phyloP scores from a whole-genome alignment of 2,113 vertebrate species.

The Tauraco erythrolophus region DNA sequence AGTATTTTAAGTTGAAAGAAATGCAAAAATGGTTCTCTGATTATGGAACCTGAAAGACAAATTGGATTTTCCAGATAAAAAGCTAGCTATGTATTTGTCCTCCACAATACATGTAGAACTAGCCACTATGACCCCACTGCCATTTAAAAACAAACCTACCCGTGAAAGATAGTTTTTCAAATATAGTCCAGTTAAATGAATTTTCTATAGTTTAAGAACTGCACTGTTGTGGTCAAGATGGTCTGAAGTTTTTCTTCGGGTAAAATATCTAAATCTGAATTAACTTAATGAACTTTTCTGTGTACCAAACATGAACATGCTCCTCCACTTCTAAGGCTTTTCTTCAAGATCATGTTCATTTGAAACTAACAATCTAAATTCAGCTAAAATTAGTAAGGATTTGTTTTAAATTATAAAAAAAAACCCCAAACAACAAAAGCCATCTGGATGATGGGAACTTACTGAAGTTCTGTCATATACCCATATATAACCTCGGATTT shows the following conservation, averaged over 20 bases:
- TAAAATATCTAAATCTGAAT: not conserved
- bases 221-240: not conserved
- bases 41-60: not conserved
- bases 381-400: not conserved
- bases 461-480: not conserved
- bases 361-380: not conserved
- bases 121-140: not conserved
- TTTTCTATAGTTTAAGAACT: not conserved
- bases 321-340: not conserved
- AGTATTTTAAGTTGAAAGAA: slow-evolving; percentile 5
- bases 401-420: not conserved
- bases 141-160: not conserved
- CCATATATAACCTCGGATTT: not conserved
- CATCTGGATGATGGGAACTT: not conserved
- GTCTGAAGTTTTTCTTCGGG: not conserved
- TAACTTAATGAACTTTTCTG: not conserved
- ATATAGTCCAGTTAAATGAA: not conserved
- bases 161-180: not conserved
- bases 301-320: not conserved
- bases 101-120: not conserved
- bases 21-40: slow-evolving; percentile 3
- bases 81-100: not conserved
- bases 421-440: not conserved
- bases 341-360: not conserved
- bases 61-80: not conserved